A percentile compares a stretch with the other conserved stretches of the same genome.
These are phyloP conservation scores for Oryzias melastigma DNA, from an alignment of 2,113 vertebrate species.

Conservation along the genomic window DNA sequence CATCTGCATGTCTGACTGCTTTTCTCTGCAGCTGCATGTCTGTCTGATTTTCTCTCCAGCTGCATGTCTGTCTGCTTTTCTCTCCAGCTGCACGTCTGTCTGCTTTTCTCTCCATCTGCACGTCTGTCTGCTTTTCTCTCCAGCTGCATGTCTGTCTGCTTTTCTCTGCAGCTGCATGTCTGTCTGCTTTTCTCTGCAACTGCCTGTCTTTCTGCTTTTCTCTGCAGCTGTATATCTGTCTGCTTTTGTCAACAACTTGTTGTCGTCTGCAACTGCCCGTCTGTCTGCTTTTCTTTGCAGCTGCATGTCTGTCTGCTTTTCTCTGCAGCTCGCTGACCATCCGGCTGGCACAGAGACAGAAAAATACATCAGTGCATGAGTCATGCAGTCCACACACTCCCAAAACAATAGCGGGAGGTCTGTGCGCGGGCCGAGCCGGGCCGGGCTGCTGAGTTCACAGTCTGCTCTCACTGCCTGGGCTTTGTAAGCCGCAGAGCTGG, in stretches of 20 bases:
- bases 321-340: constrained; percentile 13
- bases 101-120: too few relatives aligned
- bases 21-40: too few relatives aligned
- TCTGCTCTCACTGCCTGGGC: constrained; percentile 58
- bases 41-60: too few relatives aligned
- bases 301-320: constrained; percentile 15
- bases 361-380: constrained; percentile 71
- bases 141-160: too few relatives aligned
- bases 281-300: constrained; percentile 2
- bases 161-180: too few relatives aligned
- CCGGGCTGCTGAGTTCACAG: constrained; percentile 72
- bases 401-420: constrained; percentile 79
- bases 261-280: too few relatives aligned
- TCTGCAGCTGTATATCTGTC: neutral
- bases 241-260: constrained; percentile 17
- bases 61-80: too few relatives aligned
- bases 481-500: constrained; percentile 48
- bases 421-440: constrained; percentile 42
- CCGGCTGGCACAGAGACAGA: constrained; percentile 58
- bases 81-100: too few relatives aligned
- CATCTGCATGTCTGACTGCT: too few relatives aligned
- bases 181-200: too few relatives aligned
- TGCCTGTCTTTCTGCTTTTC: too few relatives aligned
- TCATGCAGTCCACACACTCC: constrained; percentile 69
- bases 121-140: too few relatives aligned